These are phyloP conservation scores for Gallinago solitaria DNA, from an alignment of 2,797 vertebrate genomes.

Conservation along the genomic window DNA sequence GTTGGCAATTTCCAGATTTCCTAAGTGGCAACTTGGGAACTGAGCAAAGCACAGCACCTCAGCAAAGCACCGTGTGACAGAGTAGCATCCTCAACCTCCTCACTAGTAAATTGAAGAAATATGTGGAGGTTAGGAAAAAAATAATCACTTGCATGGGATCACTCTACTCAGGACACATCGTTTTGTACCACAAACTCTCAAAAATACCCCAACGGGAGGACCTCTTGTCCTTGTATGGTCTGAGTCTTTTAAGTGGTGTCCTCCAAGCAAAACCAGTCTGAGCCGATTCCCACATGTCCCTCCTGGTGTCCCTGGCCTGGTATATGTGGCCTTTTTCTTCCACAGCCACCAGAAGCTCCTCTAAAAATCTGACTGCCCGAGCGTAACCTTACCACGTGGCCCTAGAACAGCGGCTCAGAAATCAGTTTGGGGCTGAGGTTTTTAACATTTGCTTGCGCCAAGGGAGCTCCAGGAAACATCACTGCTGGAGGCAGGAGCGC, in stretches of 20 bases:
- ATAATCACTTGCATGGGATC: neutral
- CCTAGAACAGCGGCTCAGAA: neutral
- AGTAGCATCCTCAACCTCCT: neutral
- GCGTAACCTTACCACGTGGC: neutral
- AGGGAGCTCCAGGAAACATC: conserved; percentile 30
- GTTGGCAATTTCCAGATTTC: neutral
- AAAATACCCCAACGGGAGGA: rapidly evolving
- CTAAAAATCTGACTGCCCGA: neutral
- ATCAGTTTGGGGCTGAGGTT: neutral
- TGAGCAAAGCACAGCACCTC: neutral
- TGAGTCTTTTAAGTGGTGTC: neutral
- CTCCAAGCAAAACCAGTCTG: neutral
- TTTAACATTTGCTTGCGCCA: neutral
- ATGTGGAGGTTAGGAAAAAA: neutral
- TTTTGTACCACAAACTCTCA: neutral
- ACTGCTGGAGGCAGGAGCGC: neutral
- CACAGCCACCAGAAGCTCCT: neutral
- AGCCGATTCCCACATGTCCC: neutral
- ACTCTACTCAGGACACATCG: neutral
- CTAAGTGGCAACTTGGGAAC: neutral
- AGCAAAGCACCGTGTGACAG: rapidly evolving
- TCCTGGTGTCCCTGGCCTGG: neutral
- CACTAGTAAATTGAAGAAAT: neutral
- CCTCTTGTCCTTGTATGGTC: neutral
- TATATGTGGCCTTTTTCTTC: neutral